phyloP scores from a whole-genome alignment of 2,888 invertebrate species.

The Steinernema carpocapsae region DNA sequence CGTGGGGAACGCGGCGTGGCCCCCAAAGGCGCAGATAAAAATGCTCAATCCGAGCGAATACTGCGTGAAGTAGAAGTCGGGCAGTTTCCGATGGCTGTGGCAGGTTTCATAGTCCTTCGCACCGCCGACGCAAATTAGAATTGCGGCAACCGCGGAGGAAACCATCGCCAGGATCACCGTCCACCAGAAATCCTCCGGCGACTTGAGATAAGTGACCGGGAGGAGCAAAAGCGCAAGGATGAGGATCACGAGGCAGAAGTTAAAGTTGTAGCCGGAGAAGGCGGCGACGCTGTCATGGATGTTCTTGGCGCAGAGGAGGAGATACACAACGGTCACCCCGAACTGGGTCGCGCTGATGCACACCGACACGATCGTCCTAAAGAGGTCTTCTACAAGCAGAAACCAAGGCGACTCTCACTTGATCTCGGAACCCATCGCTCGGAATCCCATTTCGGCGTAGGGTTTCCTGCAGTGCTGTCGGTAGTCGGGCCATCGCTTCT shows the following conservation, averaged over 20 bases:
- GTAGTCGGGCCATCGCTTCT: constrained; percentile 63
- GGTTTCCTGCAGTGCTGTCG: constrained; percentile 61
- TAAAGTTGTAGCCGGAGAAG: constrained; percentile 41
- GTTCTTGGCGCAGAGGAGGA: constrained; percentile 64
- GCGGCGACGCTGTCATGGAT: constrained; percentile 63
- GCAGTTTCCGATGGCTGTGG: constrained; percentile 44
- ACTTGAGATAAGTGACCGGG: constrained; percentile 65
- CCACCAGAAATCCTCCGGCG: constrained; percentile 68
- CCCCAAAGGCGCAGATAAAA: constrained; percentile 64
- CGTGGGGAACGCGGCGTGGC: constrained; percentile 64
- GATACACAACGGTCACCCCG: constrained; percentile 60
- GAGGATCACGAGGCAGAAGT: constrained; percentile 61
- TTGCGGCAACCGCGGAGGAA: constrained; percentile 64
- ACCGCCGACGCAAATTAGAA: constrained; percentile 62
- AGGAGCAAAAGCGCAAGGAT: constrained; percentile 60
- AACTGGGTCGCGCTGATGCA: constrained; percentile 66
- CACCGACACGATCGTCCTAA: constrained; percentile 58
- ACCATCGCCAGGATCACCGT: constrained; percentile 66
- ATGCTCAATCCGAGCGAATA: constrained; percentile 66
- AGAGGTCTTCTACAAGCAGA: constrained; percentile 35
- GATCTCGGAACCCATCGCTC: constrained; percentile 56
- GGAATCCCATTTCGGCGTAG: constrained; percentile 64
- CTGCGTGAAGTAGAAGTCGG: constrained; percentile 53
- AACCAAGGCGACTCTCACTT: too few species aligned
- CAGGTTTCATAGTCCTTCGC: constrained; percentile 57